Evolutionary conservation across 2,113 vertebrate genomes (phyloP).

Genomic region (Mobula birostris): DNA sequence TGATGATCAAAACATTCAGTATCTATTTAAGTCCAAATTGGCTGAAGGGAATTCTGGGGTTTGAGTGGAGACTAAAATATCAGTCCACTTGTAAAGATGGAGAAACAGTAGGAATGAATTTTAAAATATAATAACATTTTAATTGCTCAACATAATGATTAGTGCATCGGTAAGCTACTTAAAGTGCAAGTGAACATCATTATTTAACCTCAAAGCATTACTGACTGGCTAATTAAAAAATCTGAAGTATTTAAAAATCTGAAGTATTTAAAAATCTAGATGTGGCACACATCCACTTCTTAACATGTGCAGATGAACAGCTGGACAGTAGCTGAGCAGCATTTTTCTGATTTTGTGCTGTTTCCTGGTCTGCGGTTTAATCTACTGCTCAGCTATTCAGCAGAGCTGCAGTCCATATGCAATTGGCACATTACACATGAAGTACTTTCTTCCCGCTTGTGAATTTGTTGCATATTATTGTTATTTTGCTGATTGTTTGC

Average conservation of each 20-base stretch:
- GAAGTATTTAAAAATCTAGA: background rate
- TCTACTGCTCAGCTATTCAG: background rate
- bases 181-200: background rate
- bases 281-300: background rate
- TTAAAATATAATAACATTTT: background rate
- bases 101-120: background rate
- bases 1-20: too few relatives aligned
- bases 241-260: too few relatives aligned
- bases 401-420: background rate
- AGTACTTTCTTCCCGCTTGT: background rate
- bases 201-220: background rate
- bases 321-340: background rate
- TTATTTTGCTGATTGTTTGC: background rate
- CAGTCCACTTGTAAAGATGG: background rate
- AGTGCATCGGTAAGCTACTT: background rate
- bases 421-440: background rate
- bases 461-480: background rate
- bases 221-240: background rate
- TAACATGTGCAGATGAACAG: background rate
- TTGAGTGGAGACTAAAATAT: background rate
- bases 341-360: background rate
- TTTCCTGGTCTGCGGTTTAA: background rate
- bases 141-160: background rate
- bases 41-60: background rate
- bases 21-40: background rate